These are phyloP conservation scores for Netelia virgata DNA, from an alignment of 2,888 invertebrate genomes.

Conservation along the genomic window DNA sequence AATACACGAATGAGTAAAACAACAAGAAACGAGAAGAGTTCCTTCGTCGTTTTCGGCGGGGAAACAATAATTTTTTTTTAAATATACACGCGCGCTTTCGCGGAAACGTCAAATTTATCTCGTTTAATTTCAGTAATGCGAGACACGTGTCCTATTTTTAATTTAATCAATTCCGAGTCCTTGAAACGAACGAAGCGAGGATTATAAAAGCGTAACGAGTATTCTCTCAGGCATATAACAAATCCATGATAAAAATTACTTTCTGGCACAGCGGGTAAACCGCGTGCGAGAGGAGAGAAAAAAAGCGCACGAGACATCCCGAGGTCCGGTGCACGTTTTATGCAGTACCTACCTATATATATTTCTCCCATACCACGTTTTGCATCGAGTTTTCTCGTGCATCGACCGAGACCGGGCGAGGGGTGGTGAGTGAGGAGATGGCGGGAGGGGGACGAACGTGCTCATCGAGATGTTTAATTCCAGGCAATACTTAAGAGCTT, in stretches of 20 bases:
- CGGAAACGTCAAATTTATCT: background rate
- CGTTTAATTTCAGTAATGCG: background rate
- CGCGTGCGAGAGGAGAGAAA: conserved; percentile 15
- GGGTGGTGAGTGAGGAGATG: too few relatives aligned
- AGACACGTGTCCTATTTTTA: background rate
- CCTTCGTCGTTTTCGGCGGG: too few relatives aligned
- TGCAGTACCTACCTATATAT: conserved; percentile 14
- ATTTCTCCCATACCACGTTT: background rate
- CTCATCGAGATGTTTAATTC: conserved; percentile 46
- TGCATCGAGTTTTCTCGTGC: conserved; percentile 29
- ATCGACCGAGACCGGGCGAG: conserved; percentile 23
- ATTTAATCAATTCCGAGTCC: conserved; percentile 42
- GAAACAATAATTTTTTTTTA: too few relatives aligned
- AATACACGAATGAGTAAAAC: too few relatives aligned
- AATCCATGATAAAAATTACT: conserved; percentile 55
- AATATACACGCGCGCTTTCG: too few relatives aligned
- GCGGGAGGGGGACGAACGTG: background rate
- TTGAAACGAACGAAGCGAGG: conserved; percentile 16
- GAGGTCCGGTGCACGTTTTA: conserved; percentile 22
- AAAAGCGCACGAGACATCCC: conserved; percentile 8
- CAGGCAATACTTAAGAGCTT: conserved; percentile 45
- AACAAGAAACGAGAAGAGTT: too few relatives aligned
- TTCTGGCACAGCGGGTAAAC: conserved; percentile 28
- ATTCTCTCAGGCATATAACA: conserved; percentile 53
- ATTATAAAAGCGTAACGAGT: conserved; percentile 64